Base-by-base conservation (phyloP, 2,113 vertebrate species). In the Chrysochloris asiatica region DNA sequence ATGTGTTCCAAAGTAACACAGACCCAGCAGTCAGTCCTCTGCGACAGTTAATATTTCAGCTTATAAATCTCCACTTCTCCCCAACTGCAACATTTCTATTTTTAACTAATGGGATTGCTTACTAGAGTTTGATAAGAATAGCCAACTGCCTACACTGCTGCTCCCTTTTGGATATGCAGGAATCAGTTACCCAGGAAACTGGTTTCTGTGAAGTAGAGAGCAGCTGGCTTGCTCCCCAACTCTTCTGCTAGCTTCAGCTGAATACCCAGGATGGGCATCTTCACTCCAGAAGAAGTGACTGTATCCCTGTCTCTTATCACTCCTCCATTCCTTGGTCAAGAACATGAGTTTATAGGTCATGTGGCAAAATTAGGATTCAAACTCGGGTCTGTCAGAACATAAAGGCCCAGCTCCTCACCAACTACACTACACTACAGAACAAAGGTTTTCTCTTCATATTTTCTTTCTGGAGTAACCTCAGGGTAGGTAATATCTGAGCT, bases 121-220 rank as follows among this genome's bases (percentile, higher is more conserved):
- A 96, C 91, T 97, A 94, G 96, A 89, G 80, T 80, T 86, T 5
- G 41, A 88, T 89, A 97, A 97, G 97, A 98, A 98, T 95, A 98
- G 94, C 93, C 93, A 94, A 93, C 97, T 97, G 96, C 96, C 97
- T 97, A 89, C 94, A 96, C 73, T 95, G 88, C 83, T 95, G 76
- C 77, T 97, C 93, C 45, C 79, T 90, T 90, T 89, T 96, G 81
- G 86, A 81, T 94, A 93, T 77, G 88, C 95, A 98, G 90, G 75
- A 93, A 95, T 89, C 95, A 91, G 97, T 98, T 98, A 95, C 97
- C 97, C 96, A 96, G 97, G 97, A 97, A 98, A 98, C 97, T 79
- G 79, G 92, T 83, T 96, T 97, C 83, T 95, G 81, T 88, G 84
- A 94, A 79, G 50, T 82, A 86, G 84, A 67, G 63, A 89, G 24